Percentiles rank a stretch among this genome's conserved stretches.
Evolutionary conservation across 2,797 vertebrate species (phyloP).

Genomic region (Mormyrops attenuatus): DNA sequence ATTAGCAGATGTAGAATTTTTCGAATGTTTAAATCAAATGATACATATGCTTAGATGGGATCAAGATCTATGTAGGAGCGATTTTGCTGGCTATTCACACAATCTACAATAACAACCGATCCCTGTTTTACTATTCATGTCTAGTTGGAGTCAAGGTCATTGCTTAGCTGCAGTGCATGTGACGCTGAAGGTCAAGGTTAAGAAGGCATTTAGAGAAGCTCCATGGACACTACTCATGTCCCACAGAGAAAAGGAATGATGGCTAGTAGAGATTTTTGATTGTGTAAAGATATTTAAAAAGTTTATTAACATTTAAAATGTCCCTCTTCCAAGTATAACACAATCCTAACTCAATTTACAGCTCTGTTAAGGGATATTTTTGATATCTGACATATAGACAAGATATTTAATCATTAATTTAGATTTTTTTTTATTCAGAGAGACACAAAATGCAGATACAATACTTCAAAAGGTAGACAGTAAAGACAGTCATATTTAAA

Average conservation of each 20-base stretch:
- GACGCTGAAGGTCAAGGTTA: constrained; percentile 58
- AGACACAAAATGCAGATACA: constrained; percentile 11
- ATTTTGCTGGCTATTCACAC: neutral
- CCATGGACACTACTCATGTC: constrained; percentile 18
- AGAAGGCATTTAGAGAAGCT: constrained; percentile 39
- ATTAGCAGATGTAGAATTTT: neutral
- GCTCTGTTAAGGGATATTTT: neutral
- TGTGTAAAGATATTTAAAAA: neutral
- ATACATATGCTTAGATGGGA: constrained; percentile 22
- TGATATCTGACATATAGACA: neutral
- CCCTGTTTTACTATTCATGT: constrained; percentile 22
- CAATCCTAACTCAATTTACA: neutral
- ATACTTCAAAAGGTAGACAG: neutral
- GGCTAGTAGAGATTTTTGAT: neutral
- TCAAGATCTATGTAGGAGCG: neutral
- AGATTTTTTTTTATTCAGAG: constrained; percentile 38
- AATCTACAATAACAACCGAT: neutral
- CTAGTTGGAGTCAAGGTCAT: constrained; percentile 25
- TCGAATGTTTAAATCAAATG: neutral
- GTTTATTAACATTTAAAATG: neutral
- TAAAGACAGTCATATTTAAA: constrained; percentile 9
- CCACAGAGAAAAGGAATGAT: constrained; percentile 2
- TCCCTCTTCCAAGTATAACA: neutral
- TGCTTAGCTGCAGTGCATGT: constrained; percentile 35
- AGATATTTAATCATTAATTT: neutral